Evolutionary conservation across 2,113 vertebrate genomes (phyloP), one percentile per base, ranked within the genome.

Genomic region (Hyaena hyaena): DNA sequence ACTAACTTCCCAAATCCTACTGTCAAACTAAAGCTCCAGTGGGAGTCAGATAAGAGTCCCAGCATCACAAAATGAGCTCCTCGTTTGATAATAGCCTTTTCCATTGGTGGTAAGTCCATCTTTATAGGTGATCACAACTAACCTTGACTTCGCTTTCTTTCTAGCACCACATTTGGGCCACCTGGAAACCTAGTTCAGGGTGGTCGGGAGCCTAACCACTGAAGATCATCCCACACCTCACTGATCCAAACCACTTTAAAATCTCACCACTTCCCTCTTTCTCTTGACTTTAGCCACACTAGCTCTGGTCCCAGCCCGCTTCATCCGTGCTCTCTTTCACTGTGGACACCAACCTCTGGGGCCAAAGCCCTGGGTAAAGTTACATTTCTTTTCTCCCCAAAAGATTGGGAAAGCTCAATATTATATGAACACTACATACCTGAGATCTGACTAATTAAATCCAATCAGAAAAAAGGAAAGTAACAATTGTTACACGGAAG

Each of bases 201-300:
- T 1, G 9, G 24, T 0, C 23, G 35, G 7, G 15, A 23, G 2
- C 11, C 23, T 24, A 12, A 17, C 3, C 17, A 39, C 7, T 21
- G 11, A 61, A 31, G 23, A 11, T 21, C 8, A 39, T 15, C 5
- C 1, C 4, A 31, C 11, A 45, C 5, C 17, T 45, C 6, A 35
- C 21, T 31, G 17, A 39, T 48, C 12, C 61, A 15, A 48, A 14
- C 9, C 7, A 33, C 35, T 8, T 48, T 7, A 69, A 69, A 43
- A 26, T 24, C 9, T 31, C 43, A 10, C 5, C 12, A 5, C 10
- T 16, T 21, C 33, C 11, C 16, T 65, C 5, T 6, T 33, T 33
- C 4, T 53, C 0, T 31, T 12, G 23, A 7, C 5, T 28, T 33
- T 14, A 15, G 6, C 1, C 6, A 2, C 0, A 5, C 4, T 2